A percentile compares a stretch with the other conserved stretches of the same genome.
phyloP scores from a whole-genome alignment of 2,888 invertebrate species.

The Leptothorax acervorum region DNA sequence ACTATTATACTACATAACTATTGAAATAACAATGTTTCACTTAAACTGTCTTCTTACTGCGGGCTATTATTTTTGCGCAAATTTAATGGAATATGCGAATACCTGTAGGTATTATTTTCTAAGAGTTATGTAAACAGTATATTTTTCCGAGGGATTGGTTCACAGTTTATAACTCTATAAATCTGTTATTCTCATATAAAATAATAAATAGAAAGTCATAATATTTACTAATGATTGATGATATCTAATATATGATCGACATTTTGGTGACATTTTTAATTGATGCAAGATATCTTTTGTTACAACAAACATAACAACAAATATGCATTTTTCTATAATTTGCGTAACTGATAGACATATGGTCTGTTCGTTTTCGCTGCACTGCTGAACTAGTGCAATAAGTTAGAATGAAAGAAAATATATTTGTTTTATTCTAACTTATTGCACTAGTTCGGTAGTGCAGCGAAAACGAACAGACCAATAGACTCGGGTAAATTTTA shows the following conservation, averaged over 20 bases:
- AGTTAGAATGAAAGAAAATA: too few relatives aligned
- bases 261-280: background rate
- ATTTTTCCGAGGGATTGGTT: background rate
- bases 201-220: background rate
- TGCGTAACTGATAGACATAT: background rate
- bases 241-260: background rate
- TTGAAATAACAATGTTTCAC: slow-evolving; percentile 35
- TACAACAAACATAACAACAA: background rate
- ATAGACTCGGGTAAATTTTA: background rate
- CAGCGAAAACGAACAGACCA: too few relatives aligned
- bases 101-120: background rate
- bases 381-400: too few relatives aligned
- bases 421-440: too few relatives aligned
- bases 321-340: background rate
- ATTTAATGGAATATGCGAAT: slow-evolving; percentile 40
- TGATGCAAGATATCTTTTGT: background rate
- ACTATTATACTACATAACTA: slow-evolving; percentile 9
- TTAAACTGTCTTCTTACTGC: slow-evolving; percentile 27
- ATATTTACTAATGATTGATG: background rate
- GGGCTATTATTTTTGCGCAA: slow-evolving; percentile 36
- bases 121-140: slow-evolving; percentile 11
- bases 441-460: too few relatives aligned
- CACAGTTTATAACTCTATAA: background rate
- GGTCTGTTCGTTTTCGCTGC: too few relatives aligned
- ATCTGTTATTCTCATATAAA: background rate